Evolutionary conservation across 2,888 invertebrate species (phyloP).

Genomic region (Coleophora deauratella): DNA sequence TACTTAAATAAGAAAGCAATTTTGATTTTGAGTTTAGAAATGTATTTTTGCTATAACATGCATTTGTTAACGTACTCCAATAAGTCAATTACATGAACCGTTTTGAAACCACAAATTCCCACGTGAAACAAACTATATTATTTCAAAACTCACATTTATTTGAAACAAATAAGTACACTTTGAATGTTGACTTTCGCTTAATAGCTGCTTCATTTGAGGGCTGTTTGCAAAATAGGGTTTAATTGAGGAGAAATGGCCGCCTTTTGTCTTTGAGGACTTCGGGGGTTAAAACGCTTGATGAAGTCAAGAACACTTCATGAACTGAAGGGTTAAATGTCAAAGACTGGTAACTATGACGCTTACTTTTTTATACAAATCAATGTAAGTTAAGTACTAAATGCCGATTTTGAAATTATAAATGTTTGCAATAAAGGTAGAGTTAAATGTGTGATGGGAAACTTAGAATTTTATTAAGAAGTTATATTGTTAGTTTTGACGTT

Average conservation of each 20-base stretch:
- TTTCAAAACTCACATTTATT: conserved; percentile 12
- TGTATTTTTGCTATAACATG: too few relatives aligned
- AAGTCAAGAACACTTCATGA: conserved; percentile 31
- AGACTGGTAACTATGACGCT: too few relatives aligned
- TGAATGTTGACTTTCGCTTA: conserved; percentile 37
- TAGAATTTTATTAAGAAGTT: too few relatives aligned
- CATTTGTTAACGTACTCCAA: too few relatives aligned
- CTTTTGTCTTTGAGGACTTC: conserved; percentile 45
- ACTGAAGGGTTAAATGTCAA: too few relatives aligned
- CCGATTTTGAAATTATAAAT: too few relatives aligned
- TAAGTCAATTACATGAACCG: too few relatives aligned
- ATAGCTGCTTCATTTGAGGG: conserved; percentile 40
- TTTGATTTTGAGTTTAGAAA: too few relatives aligned
- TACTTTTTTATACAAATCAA: too few relatives aligned
- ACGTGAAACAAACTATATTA: conserved; percentile 33
- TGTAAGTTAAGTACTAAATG: too few relatives aligned
- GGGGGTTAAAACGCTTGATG: conserved; percentile 1
- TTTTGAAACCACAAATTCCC: conserved; percentile 31
- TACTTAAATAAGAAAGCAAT: too few relatives aligned
- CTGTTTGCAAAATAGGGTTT: conserved; percentile 66
- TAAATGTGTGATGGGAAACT: not conserved
- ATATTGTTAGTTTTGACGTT: too few relatives aligned
- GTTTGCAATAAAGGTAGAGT: not conserved
- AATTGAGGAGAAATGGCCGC: conserved; percentile 45
- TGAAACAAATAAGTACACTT: conserved; percentile 46